Evolutionary conservation across 2,113 vertebrate species (phyloP).

Genomic region (Corapipo altera): DNA sequence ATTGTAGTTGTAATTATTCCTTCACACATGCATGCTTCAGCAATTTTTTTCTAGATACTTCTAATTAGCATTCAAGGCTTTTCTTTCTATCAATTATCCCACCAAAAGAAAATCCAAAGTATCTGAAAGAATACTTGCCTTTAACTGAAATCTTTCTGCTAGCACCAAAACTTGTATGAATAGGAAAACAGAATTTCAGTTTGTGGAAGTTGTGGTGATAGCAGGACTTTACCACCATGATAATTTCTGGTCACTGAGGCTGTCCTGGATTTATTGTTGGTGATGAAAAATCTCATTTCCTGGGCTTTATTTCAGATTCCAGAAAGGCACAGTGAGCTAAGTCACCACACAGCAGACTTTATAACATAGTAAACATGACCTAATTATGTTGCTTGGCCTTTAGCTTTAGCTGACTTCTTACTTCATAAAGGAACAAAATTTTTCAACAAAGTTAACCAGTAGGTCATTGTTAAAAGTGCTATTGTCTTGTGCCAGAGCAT

Average conservation of each 20-base stretch:
- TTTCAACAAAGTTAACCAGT: not conserved
- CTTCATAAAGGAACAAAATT: not conserved
- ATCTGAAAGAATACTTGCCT: not conserved
- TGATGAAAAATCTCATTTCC: not conserved
- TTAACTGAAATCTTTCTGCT: not conserved
- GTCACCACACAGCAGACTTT: not conserved
- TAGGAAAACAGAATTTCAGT: not conserved
- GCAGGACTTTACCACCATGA: not conserved
- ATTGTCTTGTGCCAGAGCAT: not conserved
- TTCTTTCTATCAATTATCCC: not conserved
- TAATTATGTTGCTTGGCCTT: not conserved
- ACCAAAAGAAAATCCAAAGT: fast-evolving
- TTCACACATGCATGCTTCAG: not conserved
- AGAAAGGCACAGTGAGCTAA: not conserved
- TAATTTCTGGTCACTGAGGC: not conserved
- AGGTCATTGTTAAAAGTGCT: not conserved
- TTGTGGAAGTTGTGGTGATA: not conserved
- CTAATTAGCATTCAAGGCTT: not conserved
- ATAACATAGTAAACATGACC: not conserved
- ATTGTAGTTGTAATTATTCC: not conserved
- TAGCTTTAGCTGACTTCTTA: not conserved
- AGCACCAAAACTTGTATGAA: not conserved
- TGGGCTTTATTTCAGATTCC: not conserved
- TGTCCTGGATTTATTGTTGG: not conserved
- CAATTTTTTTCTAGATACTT: not conserved